Evolutionary conservation across 2,888 invertebrate species (phyloP).

Genomic region (Chymomyza amoena): DNA sequence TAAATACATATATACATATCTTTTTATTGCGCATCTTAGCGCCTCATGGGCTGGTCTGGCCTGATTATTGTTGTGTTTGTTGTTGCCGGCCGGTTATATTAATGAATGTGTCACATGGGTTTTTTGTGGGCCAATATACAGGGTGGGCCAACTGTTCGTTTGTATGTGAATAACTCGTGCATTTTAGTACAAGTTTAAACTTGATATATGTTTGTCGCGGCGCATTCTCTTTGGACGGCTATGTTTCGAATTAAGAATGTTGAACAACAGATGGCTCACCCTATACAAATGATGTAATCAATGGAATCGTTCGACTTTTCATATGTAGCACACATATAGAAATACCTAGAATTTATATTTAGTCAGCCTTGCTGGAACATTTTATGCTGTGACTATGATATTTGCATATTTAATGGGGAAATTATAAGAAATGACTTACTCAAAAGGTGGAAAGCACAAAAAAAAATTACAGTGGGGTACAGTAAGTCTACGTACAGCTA

Average conservation of each 20-base stretch:
- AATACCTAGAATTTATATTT: neutral
- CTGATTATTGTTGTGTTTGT: neutral
- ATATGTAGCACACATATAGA: neutral
- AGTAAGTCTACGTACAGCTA: no score
- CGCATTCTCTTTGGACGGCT: no score
- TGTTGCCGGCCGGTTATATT: neutral
- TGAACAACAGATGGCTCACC: no score
- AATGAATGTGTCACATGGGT: neutral
- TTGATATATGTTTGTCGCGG: no score
- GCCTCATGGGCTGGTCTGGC: neutral
- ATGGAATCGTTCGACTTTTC: neutral
- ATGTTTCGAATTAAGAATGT: no score
- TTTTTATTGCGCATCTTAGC: constrained; percentile 5
- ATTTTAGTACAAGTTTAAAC: no score
- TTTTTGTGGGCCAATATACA: neutral
- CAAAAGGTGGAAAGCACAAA: neutral
- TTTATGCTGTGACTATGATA: neutral
- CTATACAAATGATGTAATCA: neutral
- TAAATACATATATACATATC: constrained; percentile 8
- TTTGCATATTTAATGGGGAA: neutral
- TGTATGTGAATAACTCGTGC: no score
- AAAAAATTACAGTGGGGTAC: no score
- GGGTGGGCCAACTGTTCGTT: no score
- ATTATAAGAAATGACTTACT: neutral
- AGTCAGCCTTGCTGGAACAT: neutral